These are phyloP conservation scores for Pedionomus torquatus DNA, from an alignment of 2,113 vertebrate species.

Conservation along the genomic window DNA sequence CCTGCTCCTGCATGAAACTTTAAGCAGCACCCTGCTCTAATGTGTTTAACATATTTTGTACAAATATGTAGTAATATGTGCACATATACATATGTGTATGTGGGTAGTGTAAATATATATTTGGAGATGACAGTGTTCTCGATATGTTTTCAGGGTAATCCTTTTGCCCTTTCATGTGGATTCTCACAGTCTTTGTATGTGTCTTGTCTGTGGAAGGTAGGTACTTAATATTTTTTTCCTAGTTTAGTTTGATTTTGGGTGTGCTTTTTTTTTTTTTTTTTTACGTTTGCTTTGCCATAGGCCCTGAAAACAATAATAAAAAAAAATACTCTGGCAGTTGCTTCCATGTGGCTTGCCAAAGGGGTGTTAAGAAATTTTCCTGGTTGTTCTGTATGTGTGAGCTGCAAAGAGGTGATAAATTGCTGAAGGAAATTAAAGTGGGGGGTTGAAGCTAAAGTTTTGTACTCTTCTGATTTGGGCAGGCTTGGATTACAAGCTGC, in stretches of 20 bases:
- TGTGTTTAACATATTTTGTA: neutral
- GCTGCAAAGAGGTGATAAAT: constrained; percentile 80
- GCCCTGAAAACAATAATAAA: constrained; percentile 69
- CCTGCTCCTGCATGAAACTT: neutral
- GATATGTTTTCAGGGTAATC: neutral
- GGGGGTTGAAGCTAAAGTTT: constrained; percentile 40
- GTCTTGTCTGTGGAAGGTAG: constrained; percentile 33
- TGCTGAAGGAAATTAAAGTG: constrained; percentile 81
- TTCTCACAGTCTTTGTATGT: neutral
- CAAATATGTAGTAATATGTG: neutral
- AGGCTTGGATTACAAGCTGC: constrained; percentile 29
- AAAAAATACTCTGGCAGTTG: constrained; percentile 65
- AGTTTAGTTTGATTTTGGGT: constrained; percentile 19
- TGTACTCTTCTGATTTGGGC: constrained; percentile 9
- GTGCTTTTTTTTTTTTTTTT: constrained; percentile 32
- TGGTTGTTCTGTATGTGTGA: constrained; percentile 76
- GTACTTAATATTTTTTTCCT: neutral
- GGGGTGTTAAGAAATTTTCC: constrained; percentile 77
- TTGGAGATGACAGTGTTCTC: neutral
- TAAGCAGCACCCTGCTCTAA: neutral
- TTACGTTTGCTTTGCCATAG: constrained; percentile 61
- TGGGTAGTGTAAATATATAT: neutral
- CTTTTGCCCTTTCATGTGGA: constrained; percentile 6
- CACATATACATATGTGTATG: neutral
- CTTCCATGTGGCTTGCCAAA: constrained; percentile 71